Percentiles rank a stretch among this genome's conserved stretches.
Evolutionary conservation across 2,888 invertebrate genomes (phyloP).

Genomic region (Furcula furcula): DNA sequence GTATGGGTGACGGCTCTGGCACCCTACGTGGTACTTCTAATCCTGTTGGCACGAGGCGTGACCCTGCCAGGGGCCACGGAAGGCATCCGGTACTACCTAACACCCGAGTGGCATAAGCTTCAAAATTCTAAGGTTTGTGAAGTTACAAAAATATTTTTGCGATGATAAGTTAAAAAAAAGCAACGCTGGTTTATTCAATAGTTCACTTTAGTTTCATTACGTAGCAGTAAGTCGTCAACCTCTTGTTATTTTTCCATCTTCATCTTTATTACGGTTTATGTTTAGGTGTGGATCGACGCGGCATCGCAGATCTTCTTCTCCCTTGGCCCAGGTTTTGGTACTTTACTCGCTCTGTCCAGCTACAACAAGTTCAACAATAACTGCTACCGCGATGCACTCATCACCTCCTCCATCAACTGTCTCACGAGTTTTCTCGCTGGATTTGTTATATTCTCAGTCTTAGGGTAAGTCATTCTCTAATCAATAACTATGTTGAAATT

Average conservation of each 20-base stretch:
- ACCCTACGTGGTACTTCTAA: constrained; percentile 94
- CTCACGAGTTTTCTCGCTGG: constrained; percentile 96
- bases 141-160: no score
- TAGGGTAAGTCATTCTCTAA: constrained; percentile 84
- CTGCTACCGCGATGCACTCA: constrained; percentile 92
- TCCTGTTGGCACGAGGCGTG: constrained; percentile 91
- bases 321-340: constrained; percentile 95
- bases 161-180: no score
- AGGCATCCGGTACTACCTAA: constrained; percentile 94
- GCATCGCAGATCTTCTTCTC: constrained; percentile 97
- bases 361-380: constrained; percentile 98
- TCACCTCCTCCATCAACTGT: constrained; percentile 95
- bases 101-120: constrained; percentile 94
- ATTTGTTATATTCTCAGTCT: constrained; percentile 96
- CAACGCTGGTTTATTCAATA: no score
- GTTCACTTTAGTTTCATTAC: no score
- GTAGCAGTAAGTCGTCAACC: no score
- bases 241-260: no score
- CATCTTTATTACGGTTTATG: no score
- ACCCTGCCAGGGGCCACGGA: constrained; percentile 92
- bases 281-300: constrained; percentile 95
- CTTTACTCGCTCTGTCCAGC: constrained; percentile 93
- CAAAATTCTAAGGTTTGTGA: constrained; percentile 86
- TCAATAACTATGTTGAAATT: no score
- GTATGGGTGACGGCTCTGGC: constrained; percentile 98